phyloP scores from a whole-genome alignment of 1,140 invertebrate genomes.

The Drosophila nigromelanica region DNA sequence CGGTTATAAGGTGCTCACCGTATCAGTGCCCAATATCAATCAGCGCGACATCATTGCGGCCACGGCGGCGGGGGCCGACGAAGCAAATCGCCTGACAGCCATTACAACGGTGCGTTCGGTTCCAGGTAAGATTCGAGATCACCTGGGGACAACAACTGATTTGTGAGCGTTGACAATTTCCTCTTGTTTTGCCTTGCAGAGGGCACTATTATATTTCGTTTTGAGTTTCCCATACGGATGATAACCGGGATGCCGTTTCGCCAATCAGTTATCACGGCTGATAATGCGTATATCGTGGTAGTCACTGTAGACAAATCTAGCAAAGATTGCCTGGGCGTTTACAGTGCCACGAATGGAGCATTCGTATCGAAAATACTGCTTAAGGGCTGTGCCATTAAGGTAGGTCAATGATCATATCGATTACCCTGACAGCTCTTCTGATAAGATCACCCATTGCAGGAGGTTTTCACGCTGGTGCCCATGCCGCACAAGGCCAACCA shows the following conservation, averaged over 20 bases:
- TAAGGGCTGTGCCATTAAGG: conserved; percentile 87
- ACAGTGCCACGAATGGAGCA: conserved; percentile 92
- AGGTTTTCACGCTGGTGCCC: conserved; percentile 88
- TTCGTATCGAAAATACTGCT: conserved; percentile 90
- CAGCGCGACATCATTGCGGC: conserved; percentile 83
- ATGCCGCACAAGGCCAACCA: conserved; percentile 92
- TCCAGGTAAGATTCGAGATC: conserved; percentile 85
- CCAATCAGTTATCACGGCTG: conserved; percentile 91
- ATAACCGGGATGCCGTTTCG: conserved; percentile 88
- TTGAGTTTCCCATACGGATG: conserved; percentile 91
- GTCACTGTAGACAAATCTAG: conserved; percentile 92
- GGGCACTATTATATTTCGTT: conserved; percentile 89
- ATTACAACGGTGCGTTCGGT: conserved; percentile 88
- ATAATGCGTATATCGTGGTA: conserved; percentile 90
- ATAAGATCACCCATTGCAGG: conserved; percentile 81
- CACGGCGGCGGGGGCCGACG: conserved; percentile 61
- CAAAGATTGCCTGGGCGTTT: conserved; percentile 92
- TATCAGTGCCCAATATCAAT: conserved; percentile 88
- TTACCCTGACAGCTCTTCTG: background rate
- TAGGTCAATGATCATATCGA: conserved; percentile 57
- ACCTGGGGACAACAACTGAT: background rate
- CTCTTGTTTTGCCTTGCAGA: conserved; percentile 84
- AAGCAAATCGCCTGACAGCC: conserved; percentile 86
- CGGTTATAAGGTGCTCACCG: conserved; percentile 92
- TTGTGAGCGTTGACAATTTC: background rate